Evolutionary conservation across 1,140 invertebrate species (phyloP).

Genomic region (Pachypeltis micranthus): DNA sequence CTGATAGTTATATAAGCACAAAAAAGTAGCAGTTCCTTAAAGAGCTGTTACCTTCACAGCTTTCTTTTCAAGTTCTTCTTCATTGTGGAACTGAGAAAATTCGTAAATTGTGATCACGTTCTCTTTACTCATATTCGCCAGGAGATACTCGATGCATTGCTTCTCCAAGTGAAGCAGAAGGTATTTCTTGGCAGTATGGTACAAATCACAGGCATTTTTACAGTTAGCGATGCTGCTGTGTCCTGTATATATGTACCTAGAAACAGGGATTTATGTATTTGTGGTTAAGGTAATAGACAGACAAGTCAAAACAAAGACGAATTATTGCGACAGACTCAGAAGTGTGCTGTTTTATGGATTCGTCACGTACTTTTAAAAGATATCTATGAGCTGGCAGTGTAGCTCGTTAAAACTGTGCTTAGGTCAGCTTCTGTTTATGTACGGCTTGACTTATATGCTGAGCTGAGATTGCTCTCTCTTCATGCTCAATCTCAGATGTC

Average conservation of each 20-base stretch:
- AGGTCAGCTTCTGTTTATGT: no score
- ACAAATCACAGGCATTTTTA: conserved; percentile 71
- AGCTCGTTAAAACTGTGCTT: no score
- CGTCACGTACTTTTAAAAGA: no score
- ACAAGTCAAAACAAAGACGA: neutral
- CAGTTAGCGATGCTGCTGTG: conserved; percentile 63
- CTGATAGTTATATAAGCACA: neutral
- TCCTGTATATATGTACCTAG: conserved; percentile 70
- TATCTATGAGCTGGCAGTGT: no score
- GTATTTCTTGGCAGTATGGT: conserved; percentile 78
- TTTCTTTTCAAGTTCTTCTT: conserved; percentile 63
- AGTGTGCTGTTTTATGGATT: no score
- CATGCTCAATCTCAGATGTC: no score
- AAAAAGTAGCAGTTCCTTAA: no score
- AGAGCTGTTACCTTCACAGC: conserved; percentile 50
- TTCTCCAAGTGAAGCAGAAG: conserved; percentile 69
- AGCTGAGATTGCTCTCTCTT: no score
- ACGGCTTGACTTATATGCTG: no score
- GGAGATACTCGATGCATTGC: conserved; percentile 65
- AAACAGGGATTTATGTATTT: neutral
- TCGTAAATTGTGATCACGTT: conserved; percentile 74
- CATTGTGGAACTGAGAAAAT: conserved; percentile 72
- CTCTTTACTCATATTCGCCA: conserved; percentile 61
- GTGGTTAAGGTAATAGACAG: conserved; percentile 18
- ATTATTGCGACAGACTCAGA: no score